phyloP scores from a whole-genome alignment of 2,797 vertebrate genomes.

The Amphiprion clarkii region DNA sequence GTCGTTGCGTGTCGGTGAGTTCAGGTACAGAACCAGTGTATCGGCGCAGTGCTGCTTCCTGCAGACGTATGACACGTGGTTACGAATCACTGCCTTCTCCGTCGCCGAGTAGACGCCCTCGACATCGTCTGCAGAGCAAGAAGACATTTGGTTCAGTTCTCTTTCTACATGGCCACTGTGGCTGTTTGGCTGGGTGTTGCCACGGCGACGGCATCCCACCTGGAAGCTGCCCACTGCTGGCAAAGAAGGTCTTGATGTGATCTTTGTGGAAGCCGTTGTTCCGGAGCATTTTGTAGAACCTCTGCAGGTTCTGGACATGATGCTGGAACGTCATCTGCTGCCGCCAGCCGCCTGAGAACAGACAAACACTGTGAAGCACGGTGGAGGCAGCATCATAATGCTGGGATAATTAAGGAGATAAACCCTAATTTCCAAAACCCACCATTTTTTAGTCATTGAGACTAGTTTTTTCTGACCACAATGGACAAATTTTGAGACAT shows the following conservation, averaged over 20 bases:
- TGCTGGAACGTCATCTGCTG: constrained; percentile 86
- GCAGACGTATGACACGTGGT: constrained; percentile 88
- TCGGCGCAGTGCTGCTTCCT: constrained; percentile 88
- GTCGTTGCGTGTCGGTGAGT: constrained; percentile 86
- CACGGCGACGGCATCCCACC: constrained; percentile 61
- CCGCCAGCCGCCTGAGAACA: constrained; percentile 86
- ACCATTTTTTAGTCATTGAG: no score
- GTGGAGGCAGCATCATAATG: no score
- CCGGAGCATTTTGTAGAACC: constrained; percentile 85
- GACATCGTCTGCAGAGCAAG: constrained; percentile 68
- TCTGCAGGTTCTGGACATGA: constrained; percentile 83
- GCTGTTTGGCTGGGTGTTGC: no score
- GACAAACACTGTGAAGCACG: background rate
- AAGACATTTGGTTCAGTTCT: background rate
- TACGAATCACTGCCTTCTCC: constrained; percentile 86
- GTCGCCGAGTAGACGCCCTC: constrained; percentile 85
- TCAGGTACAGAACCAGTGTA: constrained; percentile 87
- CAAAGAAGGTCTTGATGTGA: constrained; percentile 88
- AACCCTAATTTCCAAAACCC: no score
- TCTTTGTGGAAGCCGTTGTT: constrained; percentile 87
- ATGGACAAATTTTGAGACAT: no score
- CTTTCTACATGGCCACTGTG: no score
- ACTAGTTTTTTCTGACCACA: no score
- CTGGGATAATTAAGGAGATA: no score
- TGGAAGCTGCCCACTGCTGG: constrained; percentile 81